Evolutionary conservation across 2,113 vertebrate genomes (phyloP), one percentile per base, ranked within the genome.

Genomic region (Mormyrus lacerda): DNA sequence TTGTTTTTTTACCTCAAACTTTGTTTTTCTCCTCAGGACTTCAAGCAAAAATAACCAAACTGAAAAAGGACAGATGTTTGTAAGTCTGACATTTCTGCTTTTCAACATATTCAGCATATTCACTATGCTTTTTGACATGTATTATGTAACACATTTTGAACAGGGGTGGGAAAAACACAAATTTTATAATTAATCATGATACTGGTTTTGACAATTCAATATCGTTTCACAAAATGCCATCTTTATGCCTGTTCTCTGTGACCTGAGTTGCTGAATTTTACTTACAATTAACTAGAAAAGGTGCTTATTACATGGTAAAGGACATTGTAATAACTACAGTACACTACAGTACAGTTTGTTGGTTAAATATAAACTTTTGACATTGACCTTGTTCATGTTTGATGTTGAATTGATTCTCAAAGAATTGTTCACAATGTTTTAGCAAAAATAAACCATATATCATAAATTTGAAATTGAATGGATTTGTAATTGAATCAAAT

Each of bases 51-150:
- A 96, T 99, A 93, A 95, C 92, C 93, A 98, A 97, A 93, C 91
- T 99, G 93, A 99, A 98, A 93, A 98, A 97, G 86, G 98, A 98
- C 87, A 96, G 98, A 88, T 97, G 97, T 93, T 93, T 98, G 98
- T 99, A 96, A 99, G 98, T 98, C 10, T 82, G 21, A 51, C 17
- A 3, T 21, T 27, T 44, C 9, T 73, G 0, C 82, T 27, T 3
- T 73, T 0, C 5, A 47, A n/a, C 27, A 53, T 24, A n/a, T 35
- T 84, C 7, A 3, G 42, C 44, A 84, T 24, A 6, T 84, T 84
- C 82, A 10, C 17, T 47, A 35, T 83, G 69, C 15, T 76, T 39
- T 76, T 76, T 76, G 15, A 39, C 1, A 39, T 39, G 27, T 13
- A 3, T 65, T 8, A 65, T 65, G 58, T 27, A 65, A 65, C n/a